These are phyloP conservation scores for Melikaiella ostensackeni DNA, from an alignment of 2,888 invertebrate genomes.

Conservation along the genomic window DNA sequence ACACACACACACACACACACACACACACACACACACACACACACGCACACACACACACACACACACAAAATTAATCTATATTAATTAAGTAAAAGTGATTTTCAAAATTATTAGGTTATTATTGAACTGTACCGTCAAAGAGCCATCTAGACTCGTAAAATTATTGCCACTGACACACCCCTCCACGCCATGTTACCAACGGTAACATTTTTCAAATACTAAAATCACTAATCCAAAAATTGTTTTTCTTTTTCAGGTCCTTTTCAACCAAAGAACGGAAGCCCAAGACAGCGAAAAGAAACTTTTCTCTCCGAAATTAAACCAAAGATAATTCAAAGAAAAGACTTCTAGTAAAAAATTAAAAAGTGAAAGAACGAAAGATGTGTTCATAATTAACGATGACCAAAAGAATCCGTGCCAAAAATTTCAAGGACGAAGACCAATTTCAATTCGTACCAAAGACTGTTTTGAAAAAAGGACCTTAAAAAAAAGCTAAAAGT, in stretches of 20 bases:
- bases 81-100: too few species aligned
- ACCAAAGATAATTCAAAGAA: conserved; percentile 25
- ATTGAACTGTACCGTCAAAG: too few species aligned
- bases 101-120: too few species aligned
- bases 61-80: too few species aligned
- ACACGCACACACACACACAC: too few species aligned
- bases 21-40: too few species aligned
- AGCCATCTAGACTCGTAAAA: too few species aligned
- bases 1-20: too few species aligned
- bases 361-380: conserved; percentile 11
- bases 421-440: conserved; percentile 46
- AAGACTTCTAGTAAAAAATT: neutral
- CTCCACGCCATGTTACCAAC: too few species aligned
- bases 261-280: neutral
- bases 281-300: neutral
- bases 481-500: neutral
- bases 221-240: neutral
- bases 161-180: too few species aligned
- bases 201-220: neutral
- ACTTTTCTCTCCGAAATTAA: neutral
- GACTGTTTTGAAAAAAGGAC: neutral
- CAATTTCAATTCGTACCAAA: conserved; percentile 12
- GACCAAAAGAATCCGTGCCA: conserved; percentile 55
- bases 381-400: conserved; percentile 45
- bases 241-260: neutral